Base-by-base conservation (phyloP, 2,113 vertebrate genomes). In the Marmota monax region DNA sequence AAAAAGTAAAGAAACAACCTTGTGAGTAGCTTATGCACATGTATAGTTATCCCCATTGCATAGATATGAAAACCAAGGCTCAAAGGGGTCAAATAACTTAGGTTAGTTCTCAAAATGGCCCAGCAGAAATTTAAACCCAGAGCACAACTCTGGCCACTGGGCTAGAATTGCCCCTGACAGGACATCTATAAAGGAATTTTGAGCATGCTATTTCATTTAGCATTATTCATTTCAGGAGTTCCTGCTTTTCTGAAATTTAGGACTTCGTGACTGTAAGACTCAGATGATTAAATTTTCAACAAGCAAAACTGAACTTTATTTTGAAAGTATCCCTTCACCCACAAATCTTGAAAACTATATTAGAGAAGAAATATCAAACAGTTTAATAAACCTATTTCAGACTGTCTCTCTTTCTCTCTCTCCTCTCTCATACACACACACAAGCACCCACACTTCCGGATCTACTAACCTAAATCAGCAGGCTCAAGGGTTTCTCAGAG, bases 401-500 rank as follows among this genome's bases (percentile, higher is more conserved):
- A 23, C 9, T 69, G 4, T 65, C 67, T 61, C 20, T 70, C 13
- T 58, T 23, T 79, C 8, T 73, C 32, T 86, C 58, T 56, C 14
- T 83, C 23, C n/a, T 85, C 37, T 48, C 39, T 56, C 70, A 45
- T 53, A 45, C 73, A 9, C 42, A 12, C 65, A 45, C 88, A 39
- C 73, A 53, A 22, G 56, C 88, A 73, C 88, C 67, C 92, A 96
- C 84, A 96, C 88, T 97, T 95, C 94, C 67, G 18, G 61, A 84
- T 96, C 93, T 80, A 73, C 91, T 91, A 97, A 96, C 88, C 69
- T 93, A 97, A 88, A 94, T 95, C 90, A 92, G 88, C 86, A 96
- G 88, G 96, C 93, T 96, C 73, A 86, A 97, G 96, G 79, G 95
- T 91, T 97, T 97, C 97, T 96, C 95, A 96, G 96, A 94, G 95